Percentiles rank a stretch among this genome's conserved stretches.
Evolutionary conservation across 2,888 invertebrate species (phyloP).

Genomic region (Rotaria magnacalcarata): DNA sequence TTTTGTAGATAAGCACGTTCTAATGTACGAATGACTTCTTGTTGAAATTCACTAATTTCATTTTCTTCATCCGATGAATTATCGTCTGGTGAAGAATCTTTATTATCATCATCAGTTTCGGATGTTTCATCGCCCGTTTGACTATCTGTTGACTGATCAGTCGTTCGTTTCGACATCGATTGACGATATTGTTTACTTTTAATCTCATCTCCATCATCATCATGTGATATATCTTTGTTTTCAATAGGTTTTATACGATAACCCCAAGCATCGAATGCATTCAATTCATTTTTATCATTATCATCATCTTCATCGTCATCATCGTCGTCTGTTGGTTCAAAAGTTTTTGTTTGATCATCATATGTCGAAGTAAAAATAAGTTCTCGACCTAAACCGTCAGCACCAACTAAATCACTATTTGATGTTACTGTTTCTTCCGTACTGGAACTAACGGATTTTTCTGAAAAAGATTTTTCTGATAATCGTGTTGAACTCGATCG

Average conservation of each 20-base stretch:
- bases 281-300: neutral
- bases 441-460: neutral
- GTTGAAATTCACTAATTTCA: neutral
- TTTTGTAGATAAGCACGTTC: neutral
- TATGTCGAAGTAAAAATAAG: neutral
- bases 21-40: neutral
- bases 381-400: neutral
- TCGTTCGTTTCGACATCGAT: no score
- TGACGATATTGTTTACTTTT: no score
- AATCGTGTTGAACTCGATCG: neutral
- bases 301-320: neutral
- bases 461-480: slow-evolving; percentile 11
- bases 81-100: no score
- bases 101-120: no score
- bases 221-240: neutral
- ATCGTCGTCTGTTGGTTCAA: neutral
- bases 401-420: neutral
- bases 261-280: neutral
- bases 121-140: no score
- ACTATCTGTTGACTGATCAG: no score
- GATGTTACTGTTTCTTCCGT: neutral
- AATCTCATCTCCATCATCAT: no score
- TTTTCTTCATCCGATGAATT: neutral
- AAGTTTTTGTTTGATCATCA: neutral
- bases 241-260: neutral